phyloP scores from a whole-genome alignment of 2,797 vertebrate genomes.

The Sorex maritimensis region DNA sequence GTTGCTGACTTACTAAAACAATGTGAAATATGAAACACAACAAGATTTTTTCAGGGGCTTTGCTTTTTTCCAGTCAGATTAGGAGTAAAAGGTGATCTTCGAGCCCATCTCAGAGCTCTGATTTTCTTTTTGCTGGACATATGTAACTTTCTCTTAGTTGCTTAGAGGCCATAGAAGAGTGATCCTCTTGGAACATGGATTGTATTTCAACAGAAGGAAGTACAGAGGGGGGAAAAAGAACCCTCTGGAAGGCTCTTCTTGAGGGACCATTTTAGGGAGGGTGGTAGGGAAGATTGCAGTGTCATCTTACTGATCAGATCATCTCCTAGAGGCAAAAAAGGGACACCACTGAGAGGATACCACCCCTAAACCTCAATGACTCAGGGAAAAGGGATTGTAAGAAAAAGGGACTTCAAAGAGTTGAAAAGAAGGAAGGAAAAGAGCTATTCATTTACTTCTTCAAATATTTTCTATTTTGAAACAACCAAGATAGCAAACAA shows the following conservation, averaged over 20 bases:
- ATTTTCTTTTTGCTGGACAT: conserved; percentile 20
- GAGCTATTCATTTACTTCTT: neutral
- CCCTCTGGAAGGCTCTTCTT: neutral
- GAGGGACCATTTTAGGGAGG: neutral
- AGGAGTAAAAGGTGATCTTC: conserved; percentile 72
- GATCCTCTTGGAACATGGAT: conserved; percentile 39
- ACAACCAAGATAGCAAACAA: too few relatives aligned
- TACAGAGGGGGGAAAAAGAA: neutral
- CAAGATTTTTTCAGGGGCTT: conserved; percentile 10
- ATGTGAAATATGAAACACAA: conserved; percentile 30
- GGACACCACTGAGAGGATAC: neutral
- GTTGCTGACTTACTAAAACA: neutral
- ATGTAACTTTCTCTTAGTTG: conserved; percentile 1
- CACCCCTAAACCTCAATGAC: neutral
- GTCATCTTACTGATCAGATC: neutral
- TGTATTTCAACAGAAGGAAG: conserved; percentile 43
- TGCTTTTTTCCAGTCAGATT: conserved; percentile 62
- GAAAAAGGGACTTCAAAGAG: conserved; percentile 11
- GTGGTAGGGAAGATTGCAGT: neutral
- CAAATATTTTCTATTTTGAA: too few relatives aligned
- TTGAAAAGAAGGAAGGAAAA: neutral
- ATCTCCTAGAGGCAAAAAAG: neutral
- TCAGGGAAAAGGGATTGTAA: neutral
- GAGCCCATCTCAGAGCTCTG: conserved; percentile 18
- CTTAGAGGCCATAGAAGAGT: neutral